Conservation (phyloP, 2,888 invertebrate species). For the Galeruca laticollis region DNA sequence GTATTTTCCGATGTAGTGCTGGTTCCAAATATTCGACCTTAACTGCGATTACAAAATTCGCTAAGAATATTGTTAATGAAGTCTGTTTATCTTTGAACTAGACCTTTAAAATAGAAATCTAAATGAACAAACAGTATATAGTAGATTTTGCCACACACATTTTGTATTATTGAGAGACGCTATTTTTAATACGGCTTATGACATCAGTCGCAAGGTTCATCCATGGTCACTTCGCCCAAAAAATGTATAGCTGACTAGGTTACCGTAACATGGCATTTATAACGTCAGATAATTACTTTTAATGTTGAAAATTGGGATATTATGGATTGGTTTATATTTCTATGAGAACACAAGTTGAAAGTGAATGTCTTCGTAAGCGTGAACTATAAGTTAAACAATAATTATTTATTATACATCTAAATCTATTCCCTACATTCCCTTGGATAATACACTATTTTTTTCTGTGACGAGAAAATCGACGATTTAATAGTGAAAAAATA, state of each 20-base stretch:
- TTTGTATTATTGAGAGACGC: neutral
- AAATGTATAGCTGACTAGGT: neutral
- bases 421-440: too few species aligned
- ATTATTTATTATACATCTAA: too few species aligned
- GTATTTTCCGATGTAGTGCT: too few species aligned
- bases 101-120: conserved; percentile 4
- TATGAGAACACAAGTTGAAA: too few species aligned
- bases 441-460: too few species aligned
- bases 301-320: too few species aligned
- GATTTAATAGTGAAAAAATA: too few species aligned
- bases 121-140: neutral
- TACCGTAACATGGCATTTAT: neutral
- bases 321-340: too few species aligned
- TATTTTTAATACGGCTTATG: neutral
- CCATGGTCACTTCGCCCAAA: neutral
- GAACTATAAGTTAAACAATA: too few species aligned
- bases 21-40: neutral
- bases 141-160: neutral
- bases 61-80: neutral
- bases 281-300: too few species aligned
- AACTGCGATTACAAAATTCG: neutral
- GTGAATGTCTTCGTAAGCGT: too few species aligned
- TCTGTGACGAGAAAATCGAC: too few species aligned
- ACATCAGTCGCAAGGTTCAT: conserved; percentile 3
- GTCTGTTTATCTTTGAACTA: neutral